Percentiles rank a stretch among this genome's conserved stretches.
Conservation (phyloP, 92 coral and sea anemone species). For the Heliopora coerulea region DNA sequence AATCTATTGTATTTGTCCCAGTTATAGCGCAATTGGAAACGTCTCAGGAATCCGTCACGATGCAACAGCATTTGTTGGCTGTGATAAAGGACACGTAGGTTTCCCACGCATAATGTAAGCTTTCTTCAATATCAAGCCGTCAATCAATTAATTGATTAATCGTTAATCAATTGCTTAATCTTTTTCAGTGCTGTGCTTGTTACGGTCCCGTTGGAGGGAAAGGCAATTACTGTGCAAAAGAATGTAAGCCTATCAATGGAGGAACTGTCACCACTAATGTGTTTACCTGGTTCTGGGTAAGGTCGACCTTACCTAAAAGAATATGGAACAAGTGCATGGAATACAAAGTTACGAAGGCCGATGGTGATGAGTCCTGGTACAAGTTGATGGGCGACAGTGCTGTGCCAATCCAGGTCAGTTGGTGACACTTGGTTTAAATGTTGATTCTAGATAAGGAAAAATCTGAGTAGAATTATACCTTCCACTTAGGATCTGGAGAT, state of each 20-base stretch:
- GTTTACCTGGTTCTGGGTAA: constrained; percentile 16
- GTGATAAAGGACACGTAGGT: no score
- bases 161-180: no score
- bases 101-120: no score
- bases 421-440: no score
- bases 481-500: no score
- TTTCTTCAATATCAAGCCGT: no score
- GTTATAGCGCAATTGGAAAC: background rate
- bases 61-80: background rate
- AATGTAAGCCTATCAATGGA: background rate
- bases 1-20: background rate
- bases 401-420: background rate
- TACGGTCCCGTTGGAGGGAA: constrained; percentile 6
- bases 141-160: no score
- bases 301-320: background rate
- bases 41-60: background rate
- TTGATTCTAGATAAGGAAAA: no score
- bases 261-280: background rate
- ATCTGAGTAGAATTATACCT: no score
- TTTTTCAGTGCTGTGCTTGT: constrained; percentile 13
- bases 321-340: constrained; percentile 13
- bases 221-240: background rate
- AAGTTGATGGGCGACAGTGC: background rate
- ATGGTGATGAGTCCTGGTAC: constrained; percentile 1
- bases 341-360: background rate